A percentile compares a stretch with the other conserved stretches of the same genome.
phyloP scores from a whole-genome alignment of 35 echinoderm and acorn worm genomes.

The Holothuria glaberrima region DNA sequence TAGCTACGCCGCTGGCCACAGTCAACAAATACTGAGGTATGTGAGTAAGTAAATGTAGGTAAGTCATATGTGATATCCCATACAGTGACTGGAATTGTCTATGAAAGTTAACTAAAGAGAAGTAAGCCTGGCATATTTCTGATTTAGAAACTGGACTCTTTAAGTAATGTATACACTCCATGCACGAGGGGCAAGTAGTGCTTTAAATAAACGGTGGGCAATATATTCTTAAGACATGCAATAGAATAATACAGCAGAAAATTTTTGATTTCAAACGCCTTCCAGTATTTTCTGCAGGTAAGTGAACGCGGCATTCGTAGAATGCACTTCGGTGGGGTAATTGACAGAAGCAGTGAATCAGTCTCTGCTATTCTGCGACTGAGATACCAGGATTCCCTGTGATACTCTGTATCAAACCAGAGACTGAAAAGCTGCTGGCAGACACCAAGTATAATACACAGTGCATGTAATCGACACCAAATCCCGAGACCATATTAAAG shows the following conservation, averaged over 20 bases:
- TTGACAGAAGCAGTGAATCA: not conserved
- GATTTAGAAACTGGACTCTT: not conserved
- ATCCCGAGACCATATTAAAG: conserved; percentile 5
- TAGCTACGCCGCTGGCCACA: too few relatives aligned
- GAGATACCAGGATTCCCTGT: not conserved
- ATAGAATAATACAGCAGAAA: conserved; percentile 26
- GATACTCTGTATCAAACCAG: conserved; percentile 14
- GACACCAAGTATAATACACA: conserved; percentile 18
- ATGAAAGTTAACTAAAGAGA: conserved; percentile 10
- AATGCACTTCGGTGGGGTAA: not conserved
- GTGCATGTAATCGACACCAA: conserved; percentile 9
- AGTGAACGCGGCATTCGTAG: not conserved
- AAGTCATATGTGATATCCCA: conserved; percentile 34
- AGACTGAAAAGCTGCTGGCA: not conserved
- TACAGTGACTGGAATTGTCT: conserved; percentile 21
- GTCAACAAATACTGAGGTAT: conserved; percentile 18
- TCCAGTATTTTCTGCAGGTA: conserved; percentile 23
- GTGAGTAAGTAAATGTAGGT: conserved; percentile 33
- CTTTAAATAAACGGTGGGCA: conserved; percentile 18
- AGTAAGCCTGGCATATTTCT: not conserved
- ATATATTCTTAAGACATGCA: not conserved
- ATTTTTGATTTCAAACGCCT: not conserved
- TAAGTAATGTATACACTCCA: conserved; percentile 34
- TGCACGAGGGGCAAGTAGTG: conserved; percentile 23
- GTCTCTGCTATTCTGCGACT: not conserved